Base-by-base conservation (phyloP, 2,888 invertebrate genomes). In the Orthonychiurus folsomi region DNA sequence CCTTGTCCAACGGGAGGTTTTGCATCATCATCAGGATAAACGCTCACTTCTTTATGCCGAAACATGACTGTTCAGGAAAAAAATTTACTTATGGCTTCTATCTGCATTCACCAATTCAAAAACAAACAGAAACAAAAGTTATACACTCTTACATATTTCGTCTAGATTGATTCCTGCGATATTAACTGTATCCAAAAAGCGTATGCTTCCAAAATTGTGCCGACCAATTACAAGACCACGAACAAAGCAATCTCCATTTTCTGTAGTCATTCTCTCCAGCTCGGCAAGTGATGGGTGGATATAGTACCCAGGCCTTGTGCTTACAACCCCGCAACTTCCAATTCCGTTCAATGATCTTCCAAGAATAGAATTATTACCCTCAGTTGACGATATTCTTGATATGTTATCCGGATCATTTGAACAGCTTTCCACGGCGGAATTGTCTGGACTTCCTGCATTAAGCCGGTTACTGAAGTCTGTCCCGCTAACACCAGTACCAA, bases 11-110 rank as follows among this genome's bases (percentile, higher is more conserved):
- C 79, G 0, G 88, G 84, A 0, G 99, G 97, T 77, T 96, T 97
- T 63, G 83, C 83, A 0, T 83, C 81, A 69, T 92, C 89, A 72
- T 83, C 81, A 0, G 96, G 95, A 80, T 99, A 99, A 2, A 99
- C 86, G 23, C 89, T 88, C 1, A 99, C 87, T 78, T 99, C 96
- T 76, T 94, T 93, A 77, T 93, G 88, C 2, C 93, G 83, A 78
- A 97, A 92, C 75, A 90, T 88, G 0, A 97, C 93, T 85, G 81
- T 3, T 76, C 75, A 24, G 55, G 63, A 65, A 63, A 61, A 5
- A 52, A 28, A 50, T 5, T 37, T 28, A 15, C n/a, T n/a, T n/a
- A n/a, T n/a, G n/a, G n/a, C n/a, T n/a, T n/a, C n/a, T n/a, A n/a
- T n/a, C n/a, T n/a, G n/a, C n/a, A n/a, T n/a, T n/a, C n/a, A n/a